Evolutionary conservation across 2,888 invertebrate genomes (phyloP).

Genomic region (Pristionchus maxplancki): DNA sequence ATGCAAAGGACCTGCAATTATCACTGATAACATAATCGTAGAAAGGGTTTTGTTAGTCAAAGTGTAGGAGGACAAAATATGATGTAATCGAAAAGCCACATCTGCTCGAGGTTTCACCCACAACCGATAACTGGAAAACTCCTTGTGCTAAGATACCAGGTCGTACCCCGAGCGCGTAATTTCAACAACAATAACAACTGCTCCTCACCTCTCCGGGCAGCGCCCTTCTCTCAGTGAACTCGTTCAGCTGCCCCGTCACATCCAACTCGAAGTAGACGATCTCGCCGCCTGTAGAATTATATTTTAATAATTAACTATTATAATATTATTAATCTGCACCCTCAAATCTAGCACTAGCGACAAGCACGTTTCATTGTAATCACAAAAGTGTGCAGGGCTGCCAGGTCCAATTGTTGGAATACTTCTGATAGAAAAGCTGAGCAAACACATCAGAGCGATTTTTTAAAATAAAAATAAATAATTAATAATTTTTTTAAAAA

Average conservation of each 20-base stretch:
- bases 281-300: conserved; percentile 81
- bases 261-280: conserved; percentile 99
- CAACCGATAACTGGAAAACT: not conserved
- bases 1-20: conserved; percentile 93
- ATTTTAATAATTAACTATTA: too few relatives aligned
- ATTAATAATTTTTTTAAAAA: too few relatives aligned
- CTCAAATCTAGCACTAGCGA: too few relatives aligned
- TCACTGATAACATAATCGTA: not conserved
- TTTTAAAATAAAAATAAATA: too few relatives aligned
- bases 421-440: too few relatives aligned
- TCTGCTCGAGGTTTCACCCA: not conserved
- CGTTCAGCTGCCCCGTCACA: conserved; percentile 96
- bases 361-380: too few relatives aligned
- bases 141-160: not conserved
- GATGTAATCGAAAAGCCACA: not conserved
- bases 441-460: too few relatives aligned
- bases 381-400: too few relatives aligned
- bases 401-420: too few relatives aligned
- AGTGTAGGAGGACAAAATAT: too few relatives aligned
- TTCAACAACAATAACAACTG: not conserved
- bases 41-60: not conserved
- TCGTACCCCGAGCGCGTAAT: too few relatives aligned
- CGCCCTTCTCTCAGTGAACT: conserved; percentile 96
- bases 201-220: conserved; percentile 83
- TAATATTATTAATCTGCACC: too few relatives aligned